Evolutionary conservation across 2,113 vertebrate genomes (phyloP).

Genomic region (Narcine bancroftii): DNA sequence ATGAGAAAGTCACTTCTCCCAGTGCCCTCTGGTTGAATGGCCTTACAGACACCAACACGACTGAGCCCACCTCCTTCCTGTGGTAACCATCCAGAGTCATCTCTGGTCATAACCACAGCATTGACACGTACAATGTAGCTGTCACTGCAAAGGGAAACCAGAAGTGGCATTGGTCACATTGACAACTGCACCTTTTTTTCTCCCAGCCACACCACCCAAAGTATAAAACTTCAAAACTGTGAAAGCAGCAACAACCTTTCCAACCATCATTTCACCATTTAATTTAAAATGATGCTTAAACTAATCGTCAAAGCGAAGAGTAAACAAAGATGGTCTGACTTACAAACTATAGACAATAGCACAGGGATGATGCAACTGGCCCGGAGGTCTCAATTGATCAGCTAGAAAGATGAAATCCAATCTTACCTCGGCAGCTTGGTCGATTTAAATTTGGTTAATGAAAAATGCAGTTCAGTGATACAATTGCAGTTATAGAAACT

Average conservation of each 20-base stretch:
- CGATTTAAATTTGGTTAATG: too few species aligned
- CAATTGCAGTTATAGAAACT: too few species aligned
- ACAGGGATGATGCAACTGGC: too few species aligned
- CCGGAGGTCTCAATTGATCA: too few species aligned
- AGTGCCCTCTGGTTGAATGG: conserved; percentile 73
- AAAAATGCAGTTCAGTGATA: too few species aligned
- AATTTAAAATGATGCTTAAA: too few species aligned
- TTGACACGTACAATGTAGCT: conserved; percentile 99
- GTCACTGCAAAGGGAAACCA: conserved; percentile 69
- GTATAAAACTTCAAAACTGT: neutral
- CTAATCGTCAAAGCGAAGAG: too few species aligned
- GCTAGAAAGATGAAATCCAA: too few species aligned
- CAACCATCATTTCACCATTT: neutral
- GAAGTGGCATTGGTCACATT: neutral
- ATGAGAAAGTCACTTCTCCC: conserved; percentile 90
- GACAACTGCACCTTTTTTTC: too few species aligned
- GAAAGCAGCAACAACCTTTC: neutral
- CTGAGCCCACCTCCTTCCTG: conserved; percentile 95
- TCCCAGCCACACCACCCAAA: neutral
- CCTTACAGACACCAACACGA: conserved; percentile 93
- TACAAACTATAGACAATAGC: too few species aligned
- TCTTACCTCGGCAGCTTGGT: too few species aligned
- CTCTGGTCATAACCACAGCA: conserved; percentile 99
- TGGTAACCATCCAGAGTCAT: conserved; percentile 98
- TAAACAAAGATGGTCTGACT: too few species aligned